Evolutionary conservation across 2,888 invertebrate genomes (phyloP), one percentile per base, ranked within the genome.

Genomic region (Cerceris rybyensis): DNA sequence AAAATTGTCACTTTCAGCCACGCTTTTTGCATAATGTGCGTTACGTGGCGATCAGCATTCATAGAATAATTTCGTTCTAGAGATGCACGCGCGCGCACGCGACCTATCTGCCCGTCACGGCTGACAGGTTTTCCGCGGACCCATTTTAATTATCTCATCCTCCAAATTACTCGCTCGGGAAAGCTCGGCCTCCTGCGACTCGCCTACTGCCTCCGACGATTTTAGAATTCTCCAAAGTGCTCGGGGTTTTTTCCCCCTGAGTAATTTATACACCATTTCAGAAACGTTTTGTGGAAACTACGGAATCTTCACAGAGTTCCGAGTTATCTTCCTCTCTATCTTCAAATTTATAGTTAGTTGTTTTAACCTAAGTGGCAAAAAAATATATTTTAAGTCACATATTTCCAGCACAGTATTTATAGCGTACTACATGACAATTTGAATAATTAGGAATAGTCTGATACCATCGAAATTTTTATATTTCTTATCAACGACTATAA

Each of bases 11-110:
- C 85, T 88, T 89, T 86, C 88, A 89, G 88, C 78, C 71, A 77
- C 81, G 83, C 78, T 77, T 82, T 84, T 82, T 88, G 89, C 90
- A 90, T 90, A 90, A 90, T 88, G 83, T 84, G 82, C 83, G 86
- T 84, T 81, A 86, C 83, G 83, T 75, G 85, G 69, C 86, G 86
- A 90, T 90, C 88, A 90, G 87, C 86, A 90, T 90, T 90, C 90
- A 90, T 90, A 90, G 90, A 90, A 90, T 90, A 90, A 90, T 90
- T 90, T 88, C 86, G 81, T 89, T 87, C 85, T 83, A 81, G 84
- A 85, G 83, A 83, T 71, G 78, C 66, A 74, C 70, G 72, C 73
- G 69, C 73, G 78, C 66, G 75, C 70, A 70, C 73, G 69, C 86
- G 80, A 87, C 87, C 87, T 89, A 88, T 90, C 88, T 87, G 84